phyloP scores from a whole-genome alignment of 2,888 invertebrate species.

The Hydropsyche betteni region DNA sequence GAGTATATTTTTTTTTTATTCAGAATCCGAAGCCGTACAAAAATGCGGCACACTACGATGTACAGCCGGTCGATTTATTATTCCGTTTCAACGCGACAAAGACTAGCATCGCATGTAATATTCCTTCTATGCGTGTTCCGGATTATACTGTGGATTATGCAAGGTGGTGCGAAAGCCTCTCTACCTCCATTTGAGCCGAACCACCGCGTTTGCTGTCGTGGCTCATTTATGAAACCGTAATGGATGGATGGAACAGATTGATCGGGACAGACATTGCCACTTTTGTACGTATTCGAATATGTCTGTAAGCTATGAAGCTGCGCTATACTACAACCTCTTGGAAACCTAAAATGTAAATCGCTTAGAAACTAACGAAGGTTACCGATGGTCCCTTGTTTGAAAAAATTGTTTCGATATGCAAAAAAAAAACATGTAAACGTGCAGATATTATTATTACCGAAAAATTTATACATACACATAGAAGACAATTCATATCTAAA shows the following conservation, averaged over 20 bases:
- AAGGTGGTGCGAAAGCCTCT: constrained; percentile 22
- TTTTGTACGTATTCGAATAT: neutral
- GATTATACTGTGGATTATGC: constrained; percentile 44
- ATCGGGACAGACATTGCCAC: neutral
- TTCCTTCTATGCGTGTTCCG: constrained; percentile 47
- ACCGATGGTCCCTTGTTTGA: no score
- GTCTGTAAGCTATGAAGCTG: no score
- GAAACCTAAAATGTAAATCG: no score
- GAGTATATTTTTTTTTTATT: constrained; percentile 9
- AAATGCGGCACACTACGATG: neutral
- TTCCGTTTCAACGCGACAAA: constrained; percentile 45
- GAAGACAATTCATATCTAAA: no score
- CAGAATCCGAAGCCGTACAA: neutral
- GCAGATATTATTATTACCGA: no score
- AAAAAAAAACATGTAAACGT: no score
- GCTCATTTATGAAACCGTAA: constrained; percentile 25
- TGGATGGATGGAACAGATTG: neutral
- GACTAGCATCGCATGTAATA: constrained; percentile 46
- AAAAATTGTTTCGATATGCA: no score
- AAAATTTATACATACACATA: no score
- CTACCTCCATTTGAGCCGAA: neutral
- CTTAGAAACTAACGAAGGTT: no score
- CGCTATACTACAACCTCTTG: no score
- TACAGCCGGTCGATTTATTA: constrained; percentile 45
- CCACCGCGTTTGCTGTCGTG: no score